A percentile compares a stretch with the other conserved stretches of the same genome.
phyloP scores from a whole-genome alignment of 2,888 invertebrate species.

The Phoenoteleia sp. region DNA sequence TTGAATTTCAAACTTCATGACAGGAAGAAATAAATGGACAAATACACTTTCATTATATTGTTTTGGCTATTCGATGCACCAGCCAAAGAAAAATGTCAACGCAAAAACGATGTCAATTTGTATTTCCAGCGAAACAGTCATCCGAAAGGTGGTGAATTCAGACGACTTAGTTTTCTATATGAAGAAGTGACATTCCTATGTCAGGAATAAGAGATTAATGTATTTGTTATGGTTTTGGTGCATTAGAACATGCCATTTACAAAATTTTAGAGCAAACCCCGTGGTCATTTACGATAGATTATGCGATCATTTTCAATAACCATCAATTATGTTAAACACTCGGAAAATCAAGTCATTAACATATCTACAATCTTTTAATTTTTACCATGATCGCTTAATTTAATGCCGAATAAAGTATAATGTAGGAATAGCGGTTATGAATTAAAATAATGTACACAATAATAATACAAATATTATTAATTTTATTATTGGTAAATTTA shows the following conservation, averaged over 20 bases:
- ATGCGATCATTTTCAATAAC: slow-evolving; percentile 24
- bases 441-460: too few species aligned
- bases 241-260: slow-evolving; percentile 41
- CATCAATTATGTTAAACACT: slow-evolving; percentile 33
- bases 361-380: too few species aligned
- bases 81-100: background rate
- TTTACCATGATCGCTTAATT: too few species aligned
- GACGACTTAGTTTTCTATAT: slow-evolving; percentile 10
- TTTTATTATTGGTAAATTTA: too few species aligned
- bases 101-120: background rate
- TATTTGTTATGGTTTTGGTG: slow-evolving; percentile 26
- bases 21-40: too few species aligned
- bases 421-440: too few species aligned
- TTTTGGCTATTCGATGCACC: background rate
- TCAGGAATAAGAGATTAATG: slow-evolving; percentile 51
- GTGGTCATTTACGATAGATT: slow-evolving; percentile 44
- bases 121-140: background rate
- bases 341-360: too few species aligned
- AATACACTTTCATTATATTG: background rate
- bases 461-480: too few species aligned
- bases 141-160: slow-evolving; percentile 30
- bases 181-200: slow-evolving; percentile 44
- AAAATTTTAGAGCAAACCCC: slow-evolving; percentile 23
- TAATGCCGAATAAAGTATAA: too few species aligned
- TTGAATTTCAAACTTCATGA: too few species aligned